Conservation (phyloP, 2,888 invertebrate species). For the Chrysina gloriosa region DNA sequence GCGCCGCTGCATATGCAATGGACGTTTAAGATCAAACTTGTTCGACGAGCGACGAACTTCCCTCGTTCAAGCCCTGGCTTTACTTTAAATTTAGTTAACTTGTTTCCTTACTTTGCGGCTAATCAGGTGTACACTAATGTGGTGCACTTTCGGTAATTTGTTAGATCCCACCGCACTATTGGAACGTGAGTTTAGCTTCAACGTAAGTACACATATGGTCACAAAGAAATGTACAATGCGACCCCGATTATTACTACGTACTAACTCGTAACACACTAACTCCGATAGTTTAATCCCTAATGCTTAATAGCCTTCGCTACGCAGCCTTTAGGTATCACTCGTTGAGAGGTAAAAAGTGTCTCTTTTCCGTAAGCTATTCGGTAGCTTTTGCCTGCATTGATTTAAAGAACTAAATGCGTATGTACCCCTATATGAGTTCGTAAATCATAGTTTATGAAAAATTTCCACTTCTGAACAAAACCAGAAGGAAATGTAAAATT, state of each 20-base stretch:
- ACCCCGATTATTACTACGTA: background rate
- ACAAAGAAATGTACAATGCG: background rate
- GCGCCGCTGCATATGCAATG: conserved; percentile 30
- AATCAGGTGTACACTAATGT: conserved; percentile 34
- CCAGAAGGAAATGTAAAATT: too few species aligned
- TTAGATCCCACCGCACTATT: background rate
- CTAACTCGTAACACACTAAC: background rate
- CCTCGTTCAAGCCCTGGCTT: background rate
- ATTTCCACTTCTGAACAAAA: too few species aligned
- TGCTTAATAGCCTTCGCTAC: background rate
- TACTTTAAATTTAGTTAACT: conserved; percentile 34
- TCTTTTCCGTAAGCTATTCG: too few species aligned
- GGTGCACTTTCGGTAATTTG: conserved; percentile 29
- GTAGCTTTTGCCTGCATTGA: too few species aligned
- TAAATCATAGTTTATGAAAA: too few species aligned
- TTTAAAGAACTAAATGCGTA: too few species aligned
- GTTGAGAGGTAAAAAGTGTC: too few species aligned
- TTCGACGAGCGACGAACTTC: conserved; percentile 17
- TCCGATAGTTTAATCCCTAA: background rate
- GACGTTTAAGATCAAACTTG: conserved; percentile 42
- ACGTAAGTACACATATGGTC: background rate
- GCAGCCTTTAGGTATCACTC: too few species aligned
- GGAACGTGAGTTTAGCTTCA: conserved; percentile 10
- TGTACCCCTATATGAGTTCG: too few species aligned
- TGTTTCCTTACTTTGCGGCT: conserved; percentile 28